Conservation (phyloP, 2,113 vertebrate genomes). For the Percina caprodes region DNA sequence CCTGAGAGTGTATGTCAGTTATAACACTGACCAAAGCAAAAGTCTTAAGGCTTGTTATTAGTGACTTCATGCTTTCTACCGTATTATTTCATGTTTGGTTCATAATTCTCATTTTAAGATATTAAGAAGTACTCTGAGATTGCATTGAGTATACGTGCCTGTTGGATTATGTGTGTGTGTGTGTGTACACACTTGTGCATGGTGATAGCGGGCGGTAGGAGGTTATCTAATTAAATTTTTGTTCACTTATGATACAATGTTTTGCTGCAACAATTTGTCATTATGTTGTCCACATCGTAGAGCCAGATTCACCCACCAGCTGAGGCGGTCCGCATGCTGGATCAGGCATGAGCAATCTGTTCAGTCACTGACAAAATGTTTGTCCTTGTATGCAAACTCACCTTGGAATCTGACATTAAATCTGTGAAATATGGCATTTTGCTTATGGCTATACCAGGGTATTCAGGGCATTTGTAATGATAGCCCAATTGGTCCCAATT, state of each 20-base stretch:
- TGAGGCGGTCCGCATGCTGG: conserved; percentile 55
- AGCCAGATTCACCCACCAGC: conserved; percentile 68
- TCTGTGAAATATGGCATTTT: conserved; percentile 39
- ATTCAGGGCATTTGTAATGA: conserved; percentile 35
- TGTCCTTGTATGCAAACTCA: conserved; percentile 35
- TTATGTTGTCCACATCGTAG: conserved; percentile 45
- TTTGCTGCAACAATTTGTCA: conserved; percentile 58
- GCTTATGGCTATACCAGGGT: conserved; percentile 9
- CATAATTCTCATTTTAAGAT: conserved; percentile 25
- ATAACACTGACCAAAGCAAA: conserved; percentile 45
- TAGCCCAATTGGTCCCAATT: conserved; percentile 25
- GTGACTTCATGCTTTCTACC: background rate
- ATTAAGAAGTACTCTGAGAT: background rate
- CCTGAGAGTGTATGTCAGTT: background rate
- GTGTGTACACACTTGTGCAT: background rate
- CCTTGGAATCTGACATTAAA: conserved; percentile 43
- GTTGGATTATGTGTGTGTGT: background rate
- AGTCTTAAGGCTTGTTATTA: conserved; percentile 32
- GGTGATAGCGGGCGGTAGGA: conserved; percentile 20
- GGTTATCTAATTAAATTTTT: conserved; percentile 32
- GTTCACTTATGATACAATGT: conserved; percentile 31
- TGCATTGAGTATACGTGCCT: background rate
- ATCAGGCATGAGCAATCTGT: conserved; percentile 65
- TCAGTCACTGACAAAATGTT: conserved; percentile 41
- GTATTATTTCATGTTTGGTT: conserved; percentile 2